Base-by-base conservation (phyloP, 1,140 invertebrate genomes). In the Drosophila bocki region DNA sequence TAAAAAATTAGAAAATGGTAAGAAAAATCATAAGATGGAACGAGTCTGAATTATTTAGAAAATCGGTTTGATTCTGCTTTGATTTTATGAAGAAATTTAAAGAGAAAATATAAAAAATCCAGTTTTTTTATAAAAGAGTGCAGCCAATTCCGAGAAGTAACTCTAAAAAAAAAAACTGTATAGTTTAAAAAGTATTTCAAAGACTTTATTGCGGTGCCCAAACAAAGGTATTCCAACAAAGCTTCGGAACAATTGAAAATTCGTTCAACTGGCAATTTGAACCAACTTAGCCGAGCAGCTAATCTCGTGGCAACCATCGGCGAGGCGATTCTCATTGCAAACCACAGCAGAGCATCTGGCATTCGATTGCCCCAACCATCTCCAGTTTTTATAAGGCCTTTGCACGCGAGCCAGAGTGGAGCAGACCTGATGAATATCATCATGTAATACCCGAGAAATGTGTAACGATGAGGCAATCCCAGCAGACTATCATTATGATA, bases 371-470 rank as follows among this genome's bases (percentile, higher is more conserved):
- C 42, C 42, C 53, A 72, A 26, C 19, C 42, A 48, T 48, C 22
- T 6, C 17, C 39, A 50, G 37, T 74, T 39, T 72, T 74, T 74
- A 72, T 74, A 74, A 72, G 35, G 69, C 67, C 29, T 72, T 74
- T 74, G 70, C 70, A 74, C 70, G 70, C 70, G 53, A 72, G 67
- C 67, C 65, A 58, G 51, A 39, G 63, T 62, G 50, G 70, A 39
- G 44, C 70, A 75, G 51, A 35, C 33, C 61, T 47, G 50, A 70
- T 88, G 84, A 75, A 80, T 88, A 87, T 78, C 83, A 87, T 84
- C 80, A 87, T 88, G 83, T 87, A 87, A 87, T 72, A 88, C 62
- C 84, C 71, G 71, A 84, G 84, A 88, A 87, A 88, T 88, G 81
- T 88, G 75, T 78, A 54, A 82, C 77, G 68, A 87, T 88, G 84